These are phyloP conservation scores for Lasioglossum zephyrum DNA, from an alignment of 2,888 invertebrate genomes.

Conservation along the genomic window DNA sequence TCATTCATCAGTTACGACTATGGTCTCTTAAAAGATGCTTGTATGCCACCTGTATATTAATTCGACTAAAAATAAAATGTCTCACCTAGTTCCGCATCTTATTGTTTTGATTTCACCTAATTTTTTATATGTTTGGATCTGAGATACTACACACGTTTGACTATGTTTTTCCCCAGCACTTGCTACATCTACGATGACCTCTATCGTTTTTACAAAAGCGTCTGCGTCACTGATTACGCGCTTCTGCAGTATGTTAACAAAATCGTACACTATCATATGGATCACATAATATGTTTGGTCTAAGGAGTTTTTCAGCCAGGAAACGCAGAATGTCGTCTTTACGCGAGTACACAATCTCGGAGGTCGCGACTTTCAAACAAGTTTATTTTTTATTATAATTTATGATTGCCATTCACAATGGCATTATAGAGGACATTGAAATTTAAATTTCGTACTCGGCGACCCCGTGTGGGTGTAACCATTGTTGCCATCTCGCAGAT, in stretches of 20 bases:
- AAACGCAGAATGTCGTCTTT: neutral
- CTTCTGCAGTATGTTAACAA: neutral
- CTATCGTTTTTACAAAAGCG: neutral
- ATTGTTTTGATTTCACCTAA: no score
- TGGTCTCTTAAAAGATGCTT: neutral
- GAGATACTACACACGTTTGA: no score
- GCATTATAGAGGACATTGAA: neutral
- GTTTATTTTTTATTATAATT: neutral
- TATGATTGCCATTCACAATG: neutral
- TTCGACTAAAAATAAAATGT: neutral
- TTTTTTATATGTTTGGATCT: no score
- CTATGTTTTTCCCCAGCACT: neutral
- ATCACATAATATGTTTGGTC: slow-evolving; percentile 21
- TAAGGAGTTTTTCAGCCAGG: neutral
- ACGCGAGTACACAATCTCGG: neutral
- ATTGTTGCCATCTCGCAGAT: neutral
- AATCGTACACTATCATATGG: neutral
- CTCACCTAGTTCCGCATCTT: neutral
- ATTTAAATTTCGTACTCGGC: neutral
- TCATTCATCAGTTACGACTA: slow-evolving; percentile 7
- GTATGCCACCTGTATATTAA: neutral
- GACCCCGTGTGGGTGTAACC: neutral
- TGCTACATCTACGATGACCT: neutral
- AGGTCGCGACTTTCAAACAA: slow-evolving; percentile 20
- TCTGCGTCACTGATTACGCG: neutral